Evolutionary conservation across 2,888 invertebrate species (phyloP), one percentile per base, ranked within the genome.

Genomic region (Tiliacea aurago): DNA sequence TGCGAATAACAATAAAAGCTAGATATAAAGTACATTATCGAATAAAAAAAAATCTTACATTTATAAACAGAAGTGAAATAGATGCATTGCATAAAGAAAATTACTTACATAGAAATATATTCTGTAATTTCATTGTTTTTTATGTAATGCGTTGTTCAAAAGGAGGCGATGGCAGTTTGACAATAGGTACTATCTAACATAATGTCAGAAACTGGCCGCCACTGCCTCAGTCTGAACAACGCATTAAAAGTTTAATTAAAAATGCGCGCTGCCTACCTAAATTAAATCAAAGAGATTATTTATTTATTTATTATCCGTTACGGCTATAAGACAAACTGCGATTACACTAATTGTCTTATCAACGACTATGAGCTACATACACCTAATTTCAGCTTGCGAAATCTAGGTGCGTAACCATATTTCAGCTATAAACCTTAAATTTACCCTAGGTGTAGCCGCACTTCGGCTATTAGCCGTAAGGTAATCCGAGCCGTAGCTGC

Each of bases 1-100:
- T 69, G 73, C 73, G 63, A 73, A 70, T 62, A 74, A 81, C 64
- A 82, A 78, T 76, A 69, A 74, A 67, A 66, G 37, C 45, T 56
- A 65, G 49, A 65, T 70, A 80, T 62, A 70, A 63, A 71, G 59
- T 58, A 58, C 61, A 67, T 43, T 55, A 63, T 43, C 33, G 20
- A 45, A 59, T 78, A 43, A 41, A 11, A 28, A 63, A 62, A 64
- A 73, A 73, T n/a, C n/a, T n/a, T n/a, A n/a, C 49, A 13, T 43
- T 43, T 47, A 41, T 78, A 66, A 72, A 69, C 56, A 73, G 51
- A 62, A n/a, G n/a, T 78, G 11, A 66, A 70, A 49, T 63, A 62
- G 33, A 78, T 67, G 56, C 43, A 78, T 75, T 64, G 41, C 28
- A 28, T 56, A 62, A 9, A 37, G 23, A 59, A 49, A 55, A 55